Evolutionary conservation across 1,140 invertebrate species (phyloP), one percentile per base, ranked within the genome.

Genomic region (Onthophagus taurus): DNA sequence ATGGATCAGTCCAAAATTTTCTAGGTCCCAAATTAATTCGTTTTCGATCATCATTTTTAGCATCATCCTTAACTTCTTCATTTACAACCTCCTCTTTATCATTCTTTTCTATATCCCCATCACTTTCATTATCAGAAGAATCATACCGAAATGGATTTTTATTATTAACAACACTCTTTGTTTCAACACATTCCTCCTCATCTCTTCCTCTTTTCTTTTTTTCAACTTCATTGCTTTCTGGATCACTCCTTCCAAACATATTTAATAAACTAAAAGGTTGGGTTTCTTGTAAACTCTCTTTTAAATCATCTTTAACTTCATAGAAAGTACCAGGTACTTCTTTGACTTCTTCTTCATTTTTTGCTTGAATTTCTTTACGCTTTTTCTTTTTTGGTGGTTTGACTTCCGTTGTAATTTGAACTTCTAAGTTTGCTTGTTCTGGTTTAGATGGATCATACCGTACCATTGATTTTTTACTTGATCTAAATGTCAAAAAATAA

Each of bases 81-180:
- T 48, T 46, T 45, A 51, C 41, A 29, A 56, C 35, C n/a, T 42
- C 47, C 17, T 63, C 53, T 42, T 64, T 61, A 52, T 74, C 71
- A n/a, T 18, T 14, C 13, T 37, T 1, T 14, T 19, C 18, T 21
- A 21, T 21, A n/a, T n/a, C n/a, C n/a, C n/a, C n/a, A n/a, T n/a
- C n/a, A n/a, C n/a, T n/a, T n/a, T n/a, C n/a, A 3, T 37, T 23
- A 9, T 23, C 20, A 7, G 35, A 37, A 42, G 75, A 76, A 56
- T 79, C 75, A 58, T 76, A 77, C n/a, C 71, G 67, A 60, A 78
- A 78, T 8, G 71, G 69, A 60, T 75, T 77, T 20, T 21, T 37
- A n/a, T n/a, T n/a, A n/a, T 70, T 49, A 71, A 69, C 8, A 72
- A 72, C n/a, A 70, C 68, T 61, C 69, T 61, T 4, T 55, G 18